Conservation (phyloP, 1,140 invertebrate genomes). For the Drosophila insularis region DNA sequence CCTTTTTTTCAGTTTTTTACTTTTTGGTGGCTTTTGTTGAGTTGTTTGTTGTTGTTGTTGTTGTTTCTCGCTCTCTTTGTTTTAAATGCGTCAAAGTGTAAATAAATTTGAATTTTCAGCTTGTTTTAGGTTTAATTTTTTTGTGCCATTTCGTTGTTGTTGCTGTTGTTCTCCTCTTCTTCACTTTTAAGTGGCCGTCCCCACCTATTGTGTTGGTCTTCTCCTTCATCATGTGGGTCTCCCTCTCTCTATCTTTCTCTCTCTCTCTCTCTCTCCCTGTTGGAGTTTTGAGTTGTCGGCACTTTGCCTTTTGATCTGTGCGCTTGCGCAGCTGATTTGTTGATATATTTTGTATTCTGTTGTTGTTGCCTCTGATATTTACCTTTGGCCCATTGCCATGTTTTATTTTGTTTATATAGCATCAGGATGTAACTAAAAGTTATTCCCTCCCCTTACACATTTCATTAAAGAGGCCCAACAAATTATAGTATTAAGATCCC, state of each 20-base stretch:
- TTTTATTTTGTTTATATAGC: constrained; percentile 62
- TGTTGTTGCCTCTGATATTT: constrained; percentile 43
- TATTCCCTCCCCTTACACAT: background rate
- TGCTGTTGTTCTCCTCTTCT: constrained; percentile 33
- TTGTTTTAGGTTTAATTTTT: constrained; percentile 79
- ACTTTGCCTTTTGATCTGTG: constrained; percentile 71
- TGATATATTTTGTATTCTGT: constrained; percentile 50
- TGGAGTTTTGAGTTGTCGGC: constrained; percentile 43
- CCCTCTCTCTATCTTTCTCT: background rate
- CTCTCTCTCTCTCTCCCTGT: background rate
- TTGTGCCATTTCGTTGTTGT: constrained; percentile 42
- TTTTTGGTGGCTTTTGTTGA: constrained; percentile 20
- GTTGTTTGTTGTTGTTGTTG: too few species aligned
- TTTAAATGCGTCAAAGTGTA: constrained; percentile 80
- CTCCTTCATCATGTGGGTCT: background rate
- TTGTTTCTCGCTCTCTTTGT: constrained; percentile 60
- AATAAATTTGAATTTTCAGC: constrained; percentile 81
- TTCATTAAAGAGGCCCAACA: background rate
- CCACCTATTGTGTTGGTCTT: background rate
- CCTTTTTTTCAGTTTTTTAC: constrained; percentile 43
- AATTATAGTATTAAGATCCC: background rate
- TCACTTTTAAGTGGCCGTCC: constrained; percentile 23
- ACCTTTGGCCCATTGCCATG: constrained; percentile 35
- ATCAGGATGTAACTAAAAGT: constrained; percentile 32
- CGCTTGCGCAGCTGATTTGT: constrained; percentile 79